Evolutionary conservation across 2,888 invertebrate species (phyloP).

Genomic region (Cremastobaeus sp.): DNA sequence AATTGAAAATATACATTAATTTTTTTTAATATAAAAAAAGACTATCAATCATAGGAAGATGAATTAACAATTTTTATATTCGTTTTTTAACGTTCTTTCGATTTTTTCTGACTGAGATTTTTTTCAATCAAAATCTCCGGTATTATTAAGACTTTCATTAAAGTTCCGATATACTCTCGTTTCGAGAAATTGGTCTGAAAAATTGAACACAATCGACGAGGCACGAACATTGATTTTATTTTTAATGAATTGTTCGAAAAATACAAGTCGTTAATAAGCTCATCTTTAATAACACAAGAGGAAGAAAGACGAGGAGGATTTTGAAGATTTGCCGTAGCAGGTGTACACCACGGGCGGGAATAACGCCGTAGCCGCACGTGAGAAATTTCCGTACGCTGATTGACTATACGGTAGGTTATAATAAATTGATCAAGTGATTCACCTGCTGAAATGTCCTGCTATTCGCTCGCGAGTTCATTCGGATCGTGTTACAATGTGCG

Average conservation of each 20-base stretch:
- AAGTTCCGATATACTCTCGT: no score
- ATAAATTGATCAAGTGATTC: constrained; percentile 60
- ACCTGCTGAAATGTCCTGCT: constrained; percentile 55
- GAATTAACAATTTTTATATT: no score
- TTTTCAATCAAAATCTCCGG: no score
- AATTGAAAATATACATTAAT: no score
- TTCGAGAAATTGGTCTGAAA: neutral
- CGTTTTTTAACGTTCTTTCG: no score
- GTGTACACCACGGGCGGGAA: constrained; percentile 39
- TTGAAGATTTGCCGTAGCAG: constrained; percentile 56
- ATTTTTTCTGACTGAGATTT: no score
- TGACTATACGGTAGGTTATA: constrained; percentile 54
- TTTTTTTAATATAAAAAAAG: no score
- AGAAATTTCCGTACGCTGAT: constrained; percentile 55
- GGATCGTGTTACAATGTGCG: constrained; percentile 27
- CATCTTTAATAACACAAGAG: constrained; percentile 29
- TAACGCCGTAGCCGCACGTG: constrained; percentile 50
- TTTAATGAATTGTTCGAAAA: constrained; percentile 28
- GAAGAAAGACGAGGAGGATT: constrained; percentile 36
- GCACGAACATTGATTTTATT: constrained; percentile 30
- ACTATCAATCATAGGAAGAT: no score
- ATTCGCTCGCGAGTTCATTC: constrained; percentile 35
- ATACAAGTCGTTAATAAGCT: constrained; percentile 29
- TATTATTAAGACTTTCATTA: no score
- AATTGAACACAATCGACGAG: neutral